Conservation (phyloP, 2,113 vertebrate species). For the Talpa occidentalis region DNA sequence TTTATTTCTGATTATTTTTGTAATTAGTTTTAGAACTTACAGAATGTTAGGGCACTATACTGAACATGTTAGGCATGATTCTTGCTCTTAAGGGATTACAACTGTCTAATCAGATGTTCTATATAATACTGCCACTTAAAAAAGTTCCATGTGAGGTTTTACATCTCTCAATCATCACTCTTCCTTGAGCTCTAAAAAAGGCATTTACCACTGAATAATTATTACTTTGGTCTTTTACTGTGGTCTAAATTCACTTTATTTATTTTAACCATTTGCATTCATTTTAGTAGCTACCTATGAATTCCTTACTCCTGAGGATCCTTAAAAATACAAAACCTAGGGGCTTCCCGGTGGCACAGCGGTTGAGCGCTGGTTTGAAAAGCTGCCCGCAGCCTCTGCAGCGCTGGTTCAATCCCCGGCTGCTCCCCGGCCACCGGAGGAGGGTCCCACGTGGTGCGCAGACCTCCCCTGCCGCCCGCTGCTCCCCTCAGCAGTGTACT, state of each 20-base stretch:
- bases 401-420: too few relatives aligned
- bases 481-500: too few relatives aligned
- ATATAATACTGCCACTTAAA: conserved; percentile 4
- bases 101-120: conserved; percentile 14
- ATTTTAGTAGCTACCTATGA: conserved; percentile 8
- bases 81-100: conserved; percentile 47
- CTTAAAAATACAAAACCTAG: conserved; percentile 38
- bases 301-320: conserved; percentile 1
- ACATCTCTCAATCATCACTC: neutral
- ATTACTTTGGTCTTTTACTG: conserved; percentile 32
- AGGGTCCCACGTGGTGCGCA: too few relatives aligned
- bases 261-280: conserved; percentile 24
- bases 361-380: too few relatives aligned
- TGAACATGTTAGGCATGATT: conserved; percentile 10
- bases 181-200: neutral
- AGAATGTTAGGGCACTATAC: conserved; percentile 34
- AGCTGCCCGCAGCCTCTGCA: too few relatives aligned
- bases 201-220: neutral
- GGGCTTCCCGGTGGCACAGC: too few relatives aligned
- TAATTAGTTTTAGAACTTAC: conserved; percentile 74
- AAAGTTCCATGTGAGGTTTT: conserved; percentile 39
- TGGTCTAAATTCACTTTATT: conserved; percentile 28
- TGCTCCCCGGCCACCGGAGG: too few relatives aligned
- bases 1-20: conserved; percentile 72
- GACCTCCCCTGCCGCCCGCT: too few relatives aligned